These are phyloP conservation scores for Dascillus cervinus DNA, from an alignment of 2,888 invertebrate species.

Conservation along the genomic window DNA sequence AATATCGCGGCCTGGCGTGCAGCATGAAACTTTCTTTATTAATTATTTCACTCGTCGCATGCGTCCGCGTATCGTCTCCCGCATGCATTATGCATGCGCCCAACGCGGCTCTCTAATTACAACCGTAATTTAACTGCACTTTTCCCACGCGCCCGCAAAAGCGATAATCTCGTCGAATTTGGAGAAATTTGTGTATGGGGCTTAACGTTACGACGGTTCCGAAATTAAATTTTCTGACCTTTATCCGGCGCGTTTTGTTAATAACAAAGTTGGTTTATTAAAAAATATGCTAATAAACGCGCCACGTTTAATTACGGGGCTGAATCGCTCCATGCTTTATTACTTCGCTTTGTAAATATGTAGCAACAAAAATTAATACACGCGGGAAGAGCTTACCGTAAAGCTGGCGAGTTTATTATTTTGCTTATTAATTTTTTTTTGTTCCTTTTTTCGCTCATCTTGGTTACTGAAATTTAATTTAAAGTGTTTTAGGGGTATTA, in stretches of 20 bases:
- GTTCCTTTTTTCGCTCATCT: too few relatives aligned
- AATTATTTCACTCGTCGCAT: slow-evolving; percentile 11
- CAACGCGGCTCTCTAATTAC: slow-evolving; percentile 9
- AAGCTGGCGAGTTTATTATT: too few relatives aligned
- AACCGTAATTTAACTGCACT: slow-evolving; percentile 3
- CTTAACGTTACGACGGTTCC: too few relatives aligned
- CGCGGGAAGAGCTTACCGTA: too few relatives aligned
- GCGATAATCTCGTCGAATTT: slow-evolving; percentile 11
- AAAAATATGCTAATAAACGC: slow-evolving; percentile 12
- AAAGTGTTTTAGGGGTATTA: too few relatives aligned
- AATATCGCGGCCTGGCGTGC: slow-evolving; percentile 6
- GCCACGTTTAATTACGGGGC: slow-evolving; percentile 11
- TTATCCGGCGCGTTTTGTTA: slow-evolving; percentile 11
- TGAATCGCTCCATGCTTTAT: slow-evolving; percentile 11
- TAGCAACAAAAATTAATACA: too few relatives aligned
- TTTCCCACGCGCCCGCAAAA: slow-evolving; percentile 12
- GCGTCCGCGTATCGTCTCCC: slow-evolving; percentile 7
- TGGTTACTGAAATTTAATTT: too few relatives aligned
- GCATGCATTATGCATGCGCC: slow-evolving; percentile 12
- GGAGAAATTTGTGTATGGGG: too few relatives aligned
- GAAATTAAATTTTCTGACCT: slow-evolving; percentile 13
- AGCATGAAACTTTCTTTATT: slow-evolving; percentile 9
- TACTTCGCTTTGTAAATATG: too few relatives aligned
- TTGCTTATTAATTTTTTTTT: too few relatives aligned
- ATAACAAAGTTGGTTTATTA: slow-evolving; percentile 12